Evolutionary conservation across 2,888 invertebrate genomes (phyloP).

Genomic region (Dysmachus trigonus): DNA sequence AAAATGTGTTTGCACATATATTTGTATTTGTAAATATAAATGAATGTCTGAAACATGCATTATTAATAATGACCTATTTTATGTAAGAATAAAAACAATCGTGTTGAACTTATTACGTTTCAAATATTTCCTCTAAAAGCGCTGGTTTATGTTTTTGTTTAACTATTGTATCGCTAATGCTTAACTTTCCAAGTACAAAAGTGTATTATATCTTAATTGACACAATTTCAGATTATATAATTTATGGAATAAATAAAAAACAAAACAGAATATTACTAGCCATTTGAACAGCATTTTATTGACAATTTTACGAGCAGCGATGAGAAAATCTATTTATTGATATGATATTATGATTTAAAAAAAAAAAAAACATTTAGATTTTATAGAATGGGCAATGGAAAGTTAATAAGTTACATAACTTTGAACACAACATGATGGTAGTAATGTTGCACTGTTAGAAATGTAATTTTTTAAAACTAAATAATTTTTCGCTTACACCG

Average conservation of each 20-base stretch:
- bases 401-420: neutral
- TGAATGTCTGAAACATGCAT: neutral
- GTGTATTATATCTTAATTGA: neutral
- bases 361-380: neutral
- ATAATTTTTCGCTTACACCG: neutral
- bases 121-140: neutral
- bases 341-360: neutral
- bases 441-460: neutral
- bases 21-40: neutral
- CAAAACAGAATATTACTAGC: neutral
- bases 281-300: neutral
- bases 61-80: neutral
- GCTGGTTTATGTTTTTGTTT: neutral
- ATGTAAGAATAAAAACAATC: neutral
- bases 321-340: neutral
- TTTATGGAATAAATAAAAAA: conserved; percentile 6
- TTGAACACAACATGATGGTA: neutral
- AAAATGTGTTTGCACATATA: neutral
- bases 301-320: neutral
- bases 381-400: neutral
- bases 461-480: neutral
- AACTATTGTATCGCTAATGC: neutral
- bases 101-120: neutral
- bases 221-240: neutral
- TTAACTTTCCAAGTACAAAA: neutral